phyloP scores from a whole-genome alignment of 2,888 invertebrate species.

The Octonoba sinensis region DNA sequence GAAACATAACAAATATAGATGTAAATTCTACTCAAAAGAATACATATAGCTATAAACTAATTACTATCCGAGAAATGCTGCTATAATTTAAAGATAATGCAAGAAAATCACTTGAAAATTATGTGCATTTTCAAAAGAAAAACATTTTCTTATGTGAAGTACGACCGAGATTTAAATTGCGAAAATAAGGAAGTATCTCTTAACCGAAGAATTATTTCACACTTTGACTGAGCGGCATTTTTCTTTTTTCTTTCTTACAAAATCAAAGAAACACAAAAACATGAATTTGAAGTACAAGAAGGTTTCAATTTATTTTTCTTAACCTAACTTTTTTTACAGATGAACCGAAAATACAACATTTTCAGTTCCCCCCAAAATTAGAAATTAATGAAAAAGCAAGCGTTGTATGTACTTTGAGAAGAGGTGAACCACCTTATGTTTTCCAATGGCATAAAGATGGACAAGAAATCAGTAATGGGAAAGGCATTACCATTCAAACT shows the following conservation, averaged over 20 bases:
- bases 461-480: background rate
- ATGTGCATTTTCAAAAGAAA: too few relatives aligned
- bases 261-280: background rate
- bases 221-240: background rate
- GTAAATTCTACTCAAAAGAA: too few relatives aligned
- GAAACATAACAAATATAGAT: too few relatives aligned
- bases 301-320: background rate
- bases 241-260: background rate
- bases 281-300: background rate
- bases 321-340: constrained; percentile 5
- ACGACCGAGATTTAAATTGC: too few relatives aligned
- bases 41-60: too few relatives aligned
- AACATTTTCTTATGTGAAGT: too few relatives aligned
- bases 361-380: constrained; percentile 41
- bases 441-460: constrained; percentile 47
- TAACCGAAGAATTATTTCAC: too few relatives aligned
- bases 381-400: constrained; percentile 32
- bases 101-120: too few relatives aligned
- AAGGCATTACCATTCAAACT: constrained; percentile 3
- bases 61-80: too few relatives aligned
- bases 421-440: constrained; percentile 26
- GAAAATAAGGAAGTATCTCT: too few relatives aligned
- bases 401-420: constrained; percentile 18
- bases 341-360: constrained; percentile 38
- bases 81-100: too few relatives aligned